Base-by-base conservation (phyloP, 2,113 vertebrate genomes). In the Panthera uncia region DNA sequence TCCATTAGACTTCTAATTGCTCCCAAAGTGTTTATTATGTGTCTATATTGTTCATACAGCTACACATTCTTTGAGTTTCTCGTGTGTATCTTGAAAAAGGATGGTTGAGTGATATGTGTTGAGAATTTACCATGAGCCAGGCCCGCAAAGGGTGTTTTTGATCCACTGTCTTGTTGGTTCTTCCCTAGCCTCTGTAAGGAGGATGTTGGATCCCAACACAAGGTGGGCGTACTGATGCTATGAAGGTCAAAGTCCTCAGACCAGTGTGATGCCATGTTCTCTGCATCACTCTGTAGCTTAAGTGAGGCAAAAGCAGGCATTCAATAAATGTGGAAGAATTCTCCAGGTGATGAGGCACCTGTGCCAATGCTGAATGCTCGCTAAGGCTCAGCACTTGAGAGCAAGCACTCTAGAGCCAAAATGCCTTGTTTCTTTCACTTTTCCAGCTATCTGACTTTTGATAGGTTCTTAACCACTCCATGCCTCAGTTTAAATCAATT, bases 311-410 rank as follows among this genome's bases (percentile, higher is more conserved):
- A 71, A 31, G 16, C 45, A 68, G 7, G 1, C 29, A 11, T 41
- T 50, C 31, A 74, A 33, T 41, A 73, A 27, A 12, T 31, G 18
- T 25, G 52, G 19, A 83, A 74, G 31, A 21, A 68, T 12, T 4
- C 4, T 29, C 15, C 31, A 5, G 48, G 21, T 29, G 63, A 18
- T 4, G 18, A 82, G n/a, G 29, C 11, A 23, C 15, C 29, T 68
- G 4, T 33, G 48, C 61, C n/a, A 29, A 29, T 7, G 1, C 7
- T 0, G 2, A 41, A 41, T 65, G 18, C 41, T 87, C 1, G 0
- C 13, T 45, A 41, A 71, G 21, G 45, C 38, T 91, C 57, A 27
- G 50, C 7, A 38, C 33, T 45, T 79, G 25, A 74, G 23, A 52
- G 7, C 45, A 82, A 48, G 13, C 4, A 9, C 31, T 10, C 16